Evolutionary conservation across 2,113 vertebrate species (phyloP), one percentile per base, ranked within the genome.

Genomic region (Coregonus clupeaformis): DNA sequence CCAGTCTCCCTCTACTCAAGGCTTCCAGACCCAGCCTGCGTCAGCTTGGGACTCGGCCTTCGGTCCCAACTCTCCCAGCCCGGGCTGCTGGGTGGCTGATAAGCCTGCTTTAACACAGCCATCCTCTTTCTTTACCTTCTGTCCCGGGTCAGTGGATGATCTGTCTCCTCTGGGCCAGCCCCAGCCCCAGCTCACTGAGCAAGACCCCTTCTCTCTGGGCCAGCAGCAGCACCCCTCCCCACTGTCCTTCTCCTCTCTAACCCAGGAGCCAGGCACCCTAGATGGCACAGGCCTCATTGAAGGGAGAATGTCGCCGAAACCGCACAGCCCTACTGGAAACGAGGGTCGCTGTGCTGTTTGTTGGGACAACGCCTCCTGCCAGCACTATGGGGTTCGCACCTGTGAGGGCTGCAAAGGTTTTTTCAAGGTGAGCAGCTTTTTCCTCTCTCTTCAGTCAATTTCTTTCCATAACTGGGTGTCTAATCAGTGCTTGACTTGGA

Each of bases 341-440:
- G 97, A 98, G 82, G 96, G 97, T 0, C 94, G 94, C 82, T 99
- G 97, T 9, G 97, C 96, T 0, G 97, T 98, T 69, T 98, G 97
- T 25, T 96, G 97, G 64, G 97, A 98, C 93, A 96, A 95, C 0
- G 97, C 97, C 5, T 97, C 97, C 0, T 99, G 97, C 88, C 97
- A 99, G 89, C 97, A 98, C 87, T 98, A 98, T 0, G 96, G 97
- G 0, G 97, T 98, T 71, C 96, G 97, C 69, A 99, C 97, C 86
- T 98, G 97, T 47, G 97, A 99, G 84, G 97, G 97, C 70, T 99
- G 97, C 90, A 99, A 99, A 83, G 97, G 97, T 7, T 98, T 99
- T 90, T 99, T 99, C 89, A 98, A 98, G 95, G 97, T 98, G 92
- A 90, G 75, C 42, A 32, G 36, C n/a, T 32, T 63, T 62, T 36